A percentile compares a stretch with the other conserved stretches of the same genome.
Conservation (phyloP, 2,113 vertebrate genomes). For the Bettongia penicillata region DNA sequence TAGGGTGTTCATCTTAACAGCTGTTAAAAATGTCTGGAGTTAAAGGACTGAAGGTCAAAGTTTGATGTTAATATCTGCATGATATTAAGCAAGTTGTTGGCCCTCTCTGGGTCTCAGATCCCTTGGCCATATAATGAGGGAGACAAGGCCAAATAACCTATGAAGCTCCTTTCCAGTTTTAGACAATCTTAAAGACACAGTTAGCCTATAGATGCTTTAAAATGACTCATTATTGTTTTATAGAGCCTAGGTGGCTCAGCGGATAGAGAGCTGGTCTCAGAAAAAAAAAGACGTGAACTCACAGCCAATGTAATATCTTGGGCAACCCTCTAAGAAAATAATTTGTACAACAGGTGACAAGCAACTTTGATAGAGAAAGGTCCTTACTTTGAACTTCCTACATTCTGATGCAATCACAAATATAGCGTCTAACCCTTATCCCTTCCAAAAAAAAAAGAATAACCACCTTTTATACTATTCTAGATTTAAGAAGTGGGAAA, state of each 20-base stretch:
- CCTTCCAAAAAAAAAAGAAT: background rate
- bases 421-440: background rate
- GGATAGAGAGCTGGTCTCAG: too few species aligned
- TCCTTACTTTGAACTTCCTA: background rate
- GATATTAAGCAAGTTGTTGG: background rate
- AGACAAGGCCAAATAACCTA: background rate
- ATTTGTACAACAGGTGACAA: background rate
- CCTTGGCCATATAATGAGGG: background rate
- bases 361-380: background rate
- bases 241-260: background rate
- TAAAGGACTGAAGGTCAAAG: background rate
- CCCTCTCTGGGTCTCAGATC: background rate
- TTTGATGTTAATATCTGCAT: background rate
- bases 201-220: background rate
- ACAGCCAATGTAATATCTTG: background rate
- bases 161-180: background rate
- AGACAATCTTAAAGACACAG: background rate
- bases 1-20: background rate
- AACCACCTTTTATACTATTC: background rate
- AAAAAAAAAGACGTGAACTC: background rate
- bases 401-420: background rate
- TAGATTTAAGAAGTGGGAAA: slow-evolving; percentile 10
- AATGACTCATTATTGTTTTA: background rate
- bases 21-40: background rate
- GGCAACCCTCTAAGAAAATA: background rate